A percentile compares a stretch with the other conserved stretches of the same genome.
Conservation (phyloP, 2,113 vertebrate species). For the Grallaria varia region DNA sequence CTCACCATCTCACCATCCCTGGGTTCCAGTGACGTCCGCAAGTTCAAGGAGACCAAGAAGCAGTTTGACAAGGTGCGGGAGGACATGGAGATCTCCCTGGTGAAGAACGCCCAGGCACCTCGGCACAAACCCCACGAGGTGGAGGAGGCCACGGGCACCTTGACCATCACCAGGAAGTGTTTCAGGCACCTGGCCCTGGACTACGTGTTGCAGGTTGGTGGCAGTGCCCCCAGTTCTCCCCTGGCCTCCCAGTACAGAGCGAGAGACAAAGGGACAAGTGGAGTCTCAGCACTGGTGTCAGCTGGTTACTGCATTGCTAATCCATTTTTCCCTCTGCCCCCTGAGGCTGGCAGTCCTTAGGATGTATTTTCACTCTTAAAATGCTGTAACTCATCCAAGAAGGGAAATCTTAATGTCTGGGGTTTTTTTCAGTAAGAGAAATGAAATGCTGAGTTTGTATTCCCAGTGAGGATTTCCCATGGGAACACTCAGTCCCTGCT, state of each 20-base stretch:
- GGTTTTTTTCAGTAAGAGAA: neutral
- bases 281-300: neutral
- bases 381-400: neutral
- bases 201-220: constrained; percentile 91
- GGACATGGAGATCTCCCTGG: constrained; percentile 93
- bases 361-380: neutral
- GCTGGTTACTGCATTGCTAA: too few relatives aligned
- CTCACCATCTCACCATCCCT: neutral
- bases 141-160: constrained; percentile 87
- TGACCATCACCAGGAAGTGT: constrained; percentile 91
- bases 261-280: neutral
- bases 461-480: neutral
- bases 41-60: constrained; percentile 98
- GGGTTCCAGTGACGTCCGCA: constrained; percentile 86
- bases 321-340: neutral
- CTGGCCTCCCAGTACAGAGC: neutral
- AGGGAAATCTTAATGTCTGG: neutral
- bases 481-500: too few relatives aligned
- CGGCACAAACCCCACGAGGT: constrained; percentile 94
- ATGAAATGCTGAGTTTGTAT: neutral
- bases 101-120: constrained; percentile 94
- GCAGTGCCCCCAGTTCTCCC: neutral
- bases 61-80: constrained; percentile 93
- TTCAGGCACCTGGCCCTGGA: constrained; percentile 94
- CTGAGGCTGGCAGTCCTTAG: neutral